Base-by-base conservation (phyloP, 30 jellyfish, hydroid and myxozoan genomes). In the Aurelia aurita region DNA sequence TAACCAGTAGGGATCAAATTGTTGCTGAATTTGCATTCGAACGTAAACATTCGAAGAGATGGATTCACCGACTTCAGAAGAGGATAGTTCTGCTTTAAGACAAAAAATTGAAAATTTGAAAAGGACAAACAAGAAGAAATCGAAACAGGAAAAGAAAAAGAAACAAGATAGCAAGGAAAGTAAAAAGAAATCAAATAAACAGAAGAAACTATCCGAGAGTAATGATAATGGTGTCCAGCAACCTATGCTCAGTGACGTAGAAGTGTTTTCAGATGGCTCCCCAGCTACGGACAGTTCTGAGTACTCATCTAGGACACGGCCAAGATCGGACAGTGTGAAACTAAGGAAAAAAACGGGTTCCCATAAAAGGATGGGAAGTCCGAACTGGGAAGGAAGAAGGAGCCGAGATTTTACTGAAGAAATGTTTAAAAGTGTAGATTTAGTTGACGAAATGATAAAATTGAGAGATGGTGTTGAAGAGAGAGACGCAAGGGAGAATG, bases 331-430 rank as follows among this genome's bases (percentile, higher is more conserved):
- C 51, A 39, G 51, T 39, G 51, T 39, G 51, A 39, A 39, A 39
- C 15, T 39, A 6, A 39, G 31, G 31, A 70, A 27, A 39, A 49
- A 26, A 20, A 49, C 68, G 29, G 31, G 39, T 16, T 3, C 29
- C 5, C 67, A 31, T 16, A 49, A 31, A 35, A 31, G 67, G 31
- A 70, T 25, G 34, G 62, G 82, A 32, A 31, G 18, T 16, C 25
- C 35, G 64, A 70, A 49, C 1, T 44, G 82, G 67, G 66, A 49
- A 29, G 64, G 43, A 31, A 70, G 82, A 58, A 29, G 7, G 45
- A 71, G 82, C 27, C 35, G 19, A 22, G 70, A 72, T 21, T 22
- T 45, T 22, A 16, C n/a, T 6, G 88, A 62, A 5, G 81, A 57
- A 22, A 9, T 18, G 18, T 20, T n/a, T 3, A 44, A 45, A 18